Conservation (phyloP, 2,113 vertebrate genomes). For the Forbesichthys papilliferus region DNA sequence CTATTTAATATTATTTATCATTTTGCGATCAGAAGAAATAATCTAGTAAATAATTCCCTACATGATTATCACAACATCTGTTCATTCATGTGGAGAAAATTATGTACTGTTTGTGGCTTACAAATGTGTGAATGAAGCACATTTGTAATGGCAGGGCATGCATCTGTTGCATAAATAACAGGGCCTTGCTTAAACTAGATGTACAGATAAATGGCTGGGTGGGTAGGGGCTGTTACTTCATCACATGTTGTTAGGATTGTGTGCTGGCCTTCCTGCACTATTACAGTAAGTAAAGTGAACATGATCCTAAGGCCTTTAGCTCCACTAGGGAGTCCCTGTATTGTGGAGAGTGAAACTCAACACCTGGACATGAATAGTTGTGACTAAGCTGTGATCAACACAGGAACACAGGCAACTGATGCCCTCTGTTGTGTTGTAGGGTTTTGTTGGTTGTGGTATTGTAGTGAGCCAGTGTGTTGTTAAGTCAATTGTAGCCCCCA, state of each 20-base stretch:
- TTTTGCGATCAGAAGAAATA: too few species aligned
- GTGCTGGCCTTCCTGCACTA: constrained; percentile 21
- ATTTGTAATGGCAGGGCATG: constrained; percentile 44
- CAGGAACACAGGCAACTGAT: constrained; percentile 34
- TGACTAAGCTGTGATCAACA: constrained; percentile 61
- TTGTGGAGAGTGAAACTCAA: constrained; percentile 71
- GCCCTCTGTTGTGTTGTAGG: constrained; percentile 57
- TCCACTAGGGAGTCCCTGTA: constrained; percentile 43
- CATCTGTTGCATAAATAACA: constrained; percentile 61
- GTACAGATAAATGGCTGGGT: constrained; percentile 41
- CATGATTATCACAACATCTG: background rate
- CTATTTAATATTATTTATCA: too few species aligned
- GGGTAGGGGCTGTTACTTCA: constrained; percentile 39
- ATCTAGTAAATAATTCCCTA: too few species aligned
- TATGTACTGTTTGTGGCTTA: constrained; percentile 1
- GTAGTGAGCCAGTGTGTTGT: constrained; percentile 29
- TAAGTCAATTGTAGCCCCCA: constrained; percentile 29
- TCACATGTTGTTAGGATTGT: constrained; percentile 62
- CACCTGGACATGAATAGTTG: constrained; percentile 62
- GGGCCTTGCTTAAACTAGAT: constrained; percentile 41
- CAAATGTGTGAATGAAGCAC: constrained; percentile 31
- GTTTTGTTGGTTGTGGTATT: constrained; percentile 34
- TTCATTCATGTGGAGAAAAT: constrained; percentile 6
- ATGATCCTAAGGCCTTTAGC: constrained; percentile 51
- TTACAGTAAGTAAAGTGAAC: constrained; percentile 58